Base-by-base conservation (phyloP, 2,888 invertebrate genomes). In the Drosophila algonquin region DNA sequence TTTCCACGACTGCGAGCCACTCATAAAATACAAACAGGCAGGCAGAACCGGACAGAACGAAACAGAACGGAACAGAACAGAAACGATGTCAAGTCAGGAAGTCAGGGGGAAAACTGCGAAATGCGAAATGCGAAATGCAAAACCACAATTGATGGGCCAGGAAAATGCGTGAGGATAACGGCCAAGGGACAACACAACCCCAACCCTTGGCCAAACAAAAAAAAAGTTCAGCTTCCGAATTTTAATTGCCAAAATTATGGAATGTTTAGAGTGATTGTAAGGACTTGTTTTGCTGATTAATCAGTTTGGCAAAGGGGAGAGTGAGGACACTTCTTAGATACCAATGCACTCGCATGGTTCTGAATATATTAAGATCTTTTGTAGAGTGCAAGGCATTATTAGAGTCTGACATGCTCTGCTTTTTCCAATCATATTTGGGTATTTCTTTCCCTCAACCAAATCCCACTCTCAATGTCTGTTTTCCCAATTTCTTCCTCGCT, bases 1-100 rank as follows among this genome's bases (percentile, higher is more conserved):
- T 73, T 63, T 63, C 58, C 67, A 68, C 67, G 58, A 67, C 67
- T 67, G 47, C 57, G 65, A 72, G 73, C 44, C 61, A 58, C 58
- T 73, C 54, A 73, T 54, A 58, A 67, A 67, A 55, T 68, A 53
- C 54, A 57, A 73, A 53, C 53, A 67, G 48, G 48, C 48, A 27
- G 47, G 14, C 14, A 7, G 48, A 10, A 55, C 60, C 16, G 51
- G 30, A 40, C 9, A 35, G 47, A 14, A 48, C 47, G 10, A 44
- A 24, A 0, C 24, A 0, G 24, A 24, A 24, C 24, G 4, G 24
- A 24, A 40, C 24, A 0, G 24, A 24, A 24, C 10, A 24, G 47
- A 27, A 40, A n/a, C 40, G 40, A 45, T 35, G 35, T 35, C 35
- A 35, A 35, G 30, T 56, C 30, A 35, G 30, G 35, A 16, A 40